Base-by-base conservation (phyloP, 2,797 vertebrate species). In the Limosa lapponica region DNA sequence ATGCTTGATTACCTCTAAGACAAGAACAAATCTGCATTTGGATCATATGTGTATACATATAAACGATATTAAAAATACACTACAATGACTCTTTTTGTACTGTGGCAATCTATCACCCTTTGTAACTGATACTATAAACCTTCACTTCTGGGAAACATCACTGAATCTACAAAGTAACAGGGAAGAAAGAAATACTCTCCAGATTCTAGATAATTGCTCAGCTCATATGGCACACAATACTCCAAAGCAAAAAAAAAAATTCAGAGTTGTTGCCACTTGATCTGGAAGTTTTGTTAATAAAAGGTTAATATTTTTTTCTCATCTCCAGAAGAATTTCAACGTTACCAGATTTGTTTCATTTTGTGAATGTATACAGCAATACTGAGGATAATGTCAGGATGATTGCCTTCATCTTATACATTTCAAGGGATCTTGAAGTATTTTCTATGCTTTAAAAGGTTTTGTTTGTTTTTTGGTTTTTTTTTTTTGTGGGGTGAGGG, bases 201-300 rank as follows among this genome's bases (percentile, higher is more conserved):
- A 58, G 7, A 25, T 77, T 75, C 24, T 64, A 66, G 8, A 1
- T 62, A 36, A n/a, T 57, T 82, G 3, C 24, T 90, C 24, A 51
- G 13, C 30, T 75, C 0, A 0, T 17, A 36, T 0, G 2, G 2
- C 30, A 18, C 6, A 36, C 8, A 49, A 13, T 54, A 19, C 8
- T 39, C 16, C 36, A 23, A 12, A 34, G 24, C 8, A 66, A 48
- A 78, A 49, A 30, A 70, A 20, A 13, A 1, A 24, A 48, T 22
- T 18, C 8, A 49, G 2, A 65, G 8, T 2, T 36, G 8, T 17
- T 61, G 15, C 10, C 27, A 49, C 2, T 49, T n/a, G 6, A 36
- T 44, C 16, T 65, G 86, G 11, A 82, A 46, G 12, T 24, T 46
- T 72, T 43, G 1, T 54, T 24, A 37, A 28, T 24, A 37, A 66